These are phyloP conservation scores for Calidris pygmaea DNA, from an alignment of 2,113 vertebrate genomes.

Conservation along the genomic window DNA sequence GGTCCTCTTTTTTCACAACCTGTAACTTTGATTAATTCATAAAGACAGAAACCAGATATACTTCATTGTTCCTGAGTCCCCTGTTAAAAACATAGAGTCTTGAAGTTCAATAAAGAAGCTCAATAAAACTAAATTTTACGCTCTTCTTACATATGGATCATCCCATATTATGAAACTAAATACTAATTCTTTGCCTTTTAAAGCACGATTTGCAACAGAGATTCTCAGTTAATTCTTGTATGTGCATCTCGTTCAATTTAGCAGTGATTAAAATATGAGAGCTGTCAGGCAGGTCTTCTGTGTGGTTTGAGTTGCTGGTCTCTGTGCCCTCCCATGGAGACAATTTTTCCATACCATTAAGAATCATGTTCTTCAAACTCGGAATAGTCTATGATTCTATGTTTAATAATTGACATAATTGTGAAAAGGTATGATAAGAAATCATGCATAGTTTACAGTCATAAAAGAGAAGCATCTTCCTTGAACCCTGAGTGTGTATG, in stretches of 20 bases:
- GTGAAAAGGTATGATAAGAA: background rate
- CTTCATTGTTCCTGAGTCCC: background rate
- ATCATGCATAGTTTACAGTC: background rate
- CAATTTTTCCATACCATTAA: background rate
- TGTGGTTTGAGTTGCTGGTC: background rate
- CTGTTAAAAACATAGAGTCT: background rate
- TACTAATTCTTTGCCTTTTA: background rate
- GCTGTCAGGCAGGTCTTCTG: background rate
- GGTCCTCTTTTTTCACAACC: background rate
- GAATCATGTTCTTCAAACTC: background rate
- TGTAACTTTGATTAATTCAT: background rate
- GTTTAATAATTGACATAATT: background rate
- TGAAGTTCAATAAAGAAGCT: background rate
- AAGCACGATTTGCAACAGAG: background rate
- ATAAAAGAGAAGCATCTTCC: background rate
- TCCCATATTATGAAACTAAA: background rate
- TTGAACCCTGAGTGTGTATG: background rate
- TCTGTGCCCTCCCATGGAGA: background rate
- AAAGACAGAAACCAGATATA: background rate
- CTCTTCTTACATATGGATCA: background rate
- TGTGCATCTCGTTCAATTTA: background rate
- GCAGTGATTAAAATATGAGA: background rate
- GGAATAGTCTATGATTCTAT: background rate
- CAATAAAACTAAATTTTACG: background rate
- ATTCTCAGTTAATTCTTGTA: background rate